Evolutionary conservation across 2,113 vertebrate species (phyloP), one percentile per base, ranked within the genome.

Genomic region (Aptenodytes forsteri): DNA sequence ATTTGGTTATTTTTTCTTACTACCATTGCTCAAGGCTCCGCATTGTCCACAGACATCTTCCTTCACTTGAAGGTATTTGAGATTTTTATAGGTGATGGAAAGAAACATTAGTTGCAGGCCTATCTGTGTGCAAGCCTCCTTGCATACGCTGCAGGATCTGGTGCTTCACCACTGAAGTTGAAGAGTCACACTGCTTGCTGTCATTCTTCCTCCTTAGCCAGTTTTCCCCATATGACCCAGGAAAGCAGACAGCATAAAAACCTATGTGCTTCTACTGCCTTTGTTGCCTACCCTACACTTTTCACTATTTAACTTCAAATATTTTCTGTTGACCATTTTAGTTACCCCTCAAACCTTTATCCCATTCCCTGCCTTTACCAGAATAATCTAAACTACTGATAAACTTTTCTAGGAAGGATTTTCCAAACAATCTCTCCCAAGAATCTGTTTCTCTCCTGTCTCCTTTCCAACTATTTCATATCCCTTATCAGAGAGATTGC

Each of bases 151-250:
- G 38, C 27, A 55, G 67, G 12, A 16, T 13, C 61, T 93, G 62
- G 8, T 3, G 3, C 22, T 81, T 77, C 19, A 17, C 6, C 22
- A 8, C 0, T 67, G 47, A n/a, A 46, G 16, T 0, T 47, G 55
- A 40, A 46, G 4, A 80, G 23, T 50, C 44, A 25, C 32, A 22
- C 7, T 54, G 2, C 23, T 64, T 87, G 29, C 38, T 11, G 7
- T 47, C 11, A 16, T 56, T 87, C 16, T 49, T 80, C 4, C 10
- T 72, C 7, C 47, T 86, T 20, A 38, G 22, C 4, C 44, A 47
- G 4, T 47, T 89, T 67, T 17, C 11, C 14, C 11, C 4, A 15
- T 40, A 22, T 9, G 40, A 59, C 36, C 26, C 13, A 73, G 81
- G 34, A 55, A 94, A 76, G 6, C 21, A 83, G 34, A 10, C 10